Evolutionary conservation across 1,140 invertebrate species (phyloP).

Genomic region (Contarinia nasturtii): DNA sequence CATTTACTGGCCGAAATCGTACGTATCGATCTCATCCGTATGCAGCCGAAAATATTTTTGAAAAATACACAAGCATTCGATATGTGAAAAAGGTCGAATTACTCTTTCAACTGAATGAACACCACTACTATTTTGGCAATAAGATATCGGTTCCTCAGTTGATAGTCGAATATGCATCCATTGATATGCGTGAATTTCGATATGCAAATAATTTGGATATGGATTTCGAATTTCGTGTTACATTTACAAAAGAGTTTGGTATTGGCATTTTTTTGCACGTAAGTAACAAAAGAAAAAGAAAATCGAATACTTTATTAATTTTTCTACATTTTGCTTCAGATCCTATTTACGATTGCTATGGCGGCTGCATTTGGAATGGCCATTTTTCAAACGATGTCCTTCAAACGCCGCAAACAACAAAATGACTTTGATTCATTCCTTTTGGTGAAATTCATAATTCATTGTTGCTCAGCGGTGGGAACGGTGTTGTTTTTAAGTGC

Average conservation of each 20-base stretch:
- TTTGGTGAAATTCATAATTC: constrained; percentile 14
- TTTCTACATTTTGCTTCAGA: too few relatives aligned
- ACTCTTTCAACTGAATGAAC: constrained; percentile 11
- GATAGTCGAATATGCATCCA: constrained; percentile 12
- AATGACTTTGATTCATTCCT: constrained; percentile 10
- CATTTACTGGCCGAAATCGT: constrained; percentile 23
- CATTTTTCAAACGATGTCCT: constrained; percentile 12
- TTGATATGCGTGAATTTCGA: constrained; percentile 13
- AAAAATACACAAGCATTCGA: constrained; percentile 12
- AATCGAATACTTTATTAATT: too few relatives aligned
- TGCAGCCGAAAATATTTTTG: constrained; percentile 16
- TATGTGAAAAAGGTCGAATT: constrained; percentile 14
- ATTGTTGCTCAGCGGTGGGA: constrained; percentile 13
- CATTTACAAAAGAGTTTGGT: constrained; percentile 5
- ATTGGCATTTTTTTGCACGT: not conserved
- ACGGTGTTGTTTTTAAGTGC: constrained; percentile 11
- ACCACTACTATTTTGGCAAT: constrained; percentile 5
- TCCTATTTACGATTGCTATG: constrained; percentile 9
- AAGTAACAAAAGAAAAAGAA: too few relatives aligned
- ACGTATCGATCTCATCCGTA: constrained; percentile 10
- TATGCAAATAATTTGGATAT: constrained; percentile 7
- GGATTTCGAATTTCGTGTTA: constrained; percentile 11
- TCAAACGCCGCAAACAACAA: constrained; percentile 7
- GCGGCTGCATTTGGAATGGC: constrained; percentile 10
- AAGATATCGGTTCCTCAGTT: constrained; percentile 14